Evolutionary conservation across 1,140 invertebrate species (phyloP), one percentile per base, ranked within the genome.

Genomic region (Apocrypta bakeri): DNA sequence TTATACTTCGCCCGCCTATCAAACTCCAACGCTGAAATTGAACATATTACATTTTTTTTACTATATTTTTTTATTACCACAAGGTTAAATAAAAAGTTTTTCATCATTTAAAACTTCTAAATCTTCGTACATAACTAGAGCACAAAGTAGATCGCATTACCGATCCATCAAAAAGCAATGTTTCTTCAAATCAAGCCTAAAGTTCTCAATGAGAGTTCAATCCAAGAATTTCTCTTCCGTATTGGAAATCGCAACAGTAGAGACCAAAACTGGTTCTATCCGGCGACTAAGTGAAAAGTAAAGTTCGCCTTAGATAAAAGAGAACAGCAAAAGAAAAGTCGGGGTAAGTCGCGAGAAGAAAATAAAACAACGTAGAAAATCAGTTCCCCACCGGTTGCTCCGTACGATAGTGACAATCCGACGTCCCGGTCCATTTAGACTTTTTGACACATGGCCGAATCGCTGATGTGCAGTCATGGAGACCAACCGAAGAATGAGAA

Each of bases 201-300:
- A 56, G 6, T 6, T 17, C 48, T 2, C 6, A 6, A 12, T 56
- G 21, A 14, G 9, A 21, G 68, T 24, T 48, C n/a, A 14, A 48
- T 42, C n/a, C 37, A 0, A 21, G 37, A 79, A 48, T 48, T 56
- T 29, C 66, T 48, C 25, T 8, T 78, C n/a, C 2, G 11, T 3
- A 33, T n/a, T n/a, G 37, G 40, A 48, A 42, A 29, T 79, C 14
- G 9, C 27, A 27, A 17, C 27, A 31, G 27, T 21, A 6, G 2
- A 0, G 29, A 72, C 29, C 69, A 72, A 61, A 61, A 71, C 21
- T 14, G 61, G 27, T 8, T 11, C 14, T 8, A 6, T 2, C 12
- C n/a, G n/a, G 29, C 27, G 17, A 37, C 68, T 72, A 79, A 79
- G 68, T 79, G 24, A 37, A 72, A 72, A 72, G 42, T 27, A 72